Conservation (phyloP, 2,888 invertebrate genomes). For the Gryllus longicercus region DNA sequence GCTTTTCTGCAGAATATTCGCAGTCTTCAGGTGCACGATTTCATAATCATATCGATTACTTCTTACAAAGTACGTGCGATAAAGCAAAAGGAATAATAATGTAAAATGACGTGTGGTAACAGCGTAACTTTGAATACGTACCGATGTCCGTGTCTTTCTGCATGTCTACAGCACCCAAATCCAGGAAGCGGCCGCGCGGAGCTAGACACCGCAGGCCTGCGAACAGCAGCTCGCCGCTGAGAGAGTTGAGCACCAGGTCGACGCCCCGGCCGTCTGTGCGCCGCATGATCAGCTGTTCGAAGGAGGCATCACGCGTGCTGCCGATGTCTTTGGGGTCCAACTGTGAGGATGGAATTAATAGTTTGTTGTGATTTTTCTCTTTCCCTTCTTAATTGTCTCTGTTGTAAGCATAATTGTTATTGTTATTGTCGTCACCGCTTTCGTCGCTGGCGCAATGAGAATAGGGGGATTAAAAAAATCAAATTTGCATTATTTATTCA, state of each 20-base stretch:
- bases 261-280: constrained; percentile 84
- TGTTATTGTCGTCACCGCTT: too few relatives aligned
- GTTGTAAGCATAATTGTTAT: too few relatives aligned
- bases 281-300: constrained; percentile 77
- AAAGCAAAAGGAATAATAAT: background rate
- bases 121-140: constrained; percentile 50
- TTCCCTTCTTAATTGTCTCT: too few relatives aligned
- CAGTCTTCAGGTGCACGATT: background rate
- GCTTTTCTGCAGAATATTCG: background rate
- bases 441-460: too few relatives aligned
- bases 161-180: constrained; percentile 70
- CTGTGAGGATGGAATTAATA: too few relatives aligned
- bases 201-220: constrained; percentile 63
- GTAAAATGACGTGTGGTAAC: background rate
- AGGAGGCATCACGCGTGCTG: constrained; percentile 80
- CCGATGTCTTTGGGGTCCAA: constrained; percentile 60
- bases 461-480: too few relatives aligned
- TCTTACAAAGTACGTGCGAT: background rate
- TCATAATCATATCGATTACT: background rate
- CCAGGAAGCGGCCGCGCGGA: constrained; percentile 66
- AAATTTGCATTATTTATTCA: too few relatives aligned
- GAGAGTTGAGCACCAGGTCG: constrained; percentile 85
- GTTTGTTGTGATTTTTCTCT: too few relatives aligned
- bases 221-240: constrained; percentile 85
- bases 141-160: constrained; percentile 44